Conservation (phyloP, 2,113 vertebrate species). For the Caloenas nicobarica region DNA sequence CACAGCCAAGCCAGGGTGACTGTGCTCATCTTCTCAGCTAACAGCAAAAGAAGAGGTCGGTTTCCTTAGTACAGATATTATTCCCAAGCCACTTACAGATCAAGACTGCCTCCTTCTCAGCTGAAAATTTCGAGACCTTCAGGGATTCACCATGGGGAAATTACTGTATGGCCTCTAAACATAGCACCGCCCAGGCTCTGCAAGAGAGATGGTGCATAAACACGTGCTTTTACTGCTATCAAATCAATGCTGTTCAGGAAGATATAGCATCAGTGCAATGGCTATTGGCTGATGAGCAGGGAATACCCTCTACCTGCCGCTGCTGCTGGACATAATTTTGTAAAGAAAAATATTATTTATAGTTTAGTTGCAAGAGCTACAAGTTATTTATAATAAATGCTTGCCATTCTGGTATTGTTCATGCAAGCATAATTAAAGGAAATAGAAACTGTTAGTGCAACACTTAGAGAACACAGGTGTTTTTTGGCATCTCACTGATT, state of each 20-base stretch:
- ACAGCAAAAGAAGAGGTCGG: not conserved
- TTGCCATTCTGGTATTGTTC: not conserved
- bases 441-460: slow-evolving; percentile 3
- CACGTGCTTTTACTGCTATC: not conserved
- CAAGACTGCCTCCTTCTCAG: not conserved
- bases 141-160: not conserved
- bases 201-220: not conserved
- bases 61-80: not conserved
- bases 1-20: not conserved
- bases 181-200: not conserved
- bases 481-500: slow-evolving; percentile 44
- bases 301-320: not conserved
- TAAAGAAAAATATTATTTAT: not conserved
- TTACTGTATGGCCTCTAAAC: not conserved
- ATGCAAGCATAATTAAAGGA: not conserved
- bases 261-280: no score
- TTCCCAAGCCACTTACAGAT: not conserved
- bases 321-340: not conserved
- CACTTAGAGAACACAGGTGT: slow-evolving; percentile 9
- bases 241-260: not conserved
- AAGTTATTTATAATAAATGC: not conserved
- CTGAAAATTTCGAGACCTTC: not conserved
- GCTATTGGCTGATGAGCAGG: not conserved
- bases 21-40: not conserved
- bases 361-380: not conserved